A percentile compares a stretch with the other conserved stretches of the same genome.
Conservation (phyloP, 92 coral and sea anemone species). For the Actinernus sp. region DNA sequence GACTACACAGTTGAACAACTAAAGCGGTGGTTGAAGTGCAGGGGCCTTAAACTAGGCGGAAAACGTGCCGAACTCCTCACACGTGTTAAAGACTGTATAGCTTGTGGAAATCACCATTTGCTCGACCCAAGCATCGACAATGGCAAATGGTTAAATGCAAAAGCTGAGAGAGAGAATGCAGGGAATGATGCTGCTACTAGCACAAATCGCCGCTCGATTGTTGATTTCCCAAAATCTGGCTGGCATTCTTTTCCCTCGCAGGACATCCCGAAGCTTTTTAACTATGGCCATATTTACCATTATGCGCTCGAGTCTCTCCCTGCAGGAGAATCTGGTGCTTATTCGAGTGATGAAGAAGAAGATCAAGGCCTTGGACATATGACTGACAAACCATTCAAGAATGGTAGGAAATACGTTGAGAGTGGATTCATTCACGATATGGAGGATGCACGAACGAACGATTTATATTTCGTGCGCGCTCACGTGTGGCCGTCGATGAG, state of each 20-base stretch:
- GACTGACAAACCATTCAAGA: conserved; percentile 58
- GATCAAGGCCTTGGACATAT: conserved; percentile 54
- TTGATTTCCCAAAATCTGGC: conserved; percentile 16
- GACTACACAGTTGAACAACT: conserved; percentile 63
- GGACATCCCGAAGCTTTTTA: conserved; percentile 53
- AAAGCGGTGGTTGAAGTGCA: conserved; percentile 70
- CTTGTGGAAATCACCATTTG: conserved; percentile 14
- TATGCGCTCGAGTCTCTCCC: conserved; percentile 43
- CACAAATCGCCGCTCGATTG: conserved; percentile 5
- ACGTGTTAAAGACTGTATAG: conserved; percentile 34
- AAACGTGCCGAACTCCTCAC: conserved; percentile 38
- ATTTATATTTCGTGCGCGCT: conserved; percentile 50
- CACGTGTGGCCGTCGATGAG: conserved; percentile 75
- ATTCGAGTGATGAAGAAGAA: conserved; percentile 9
- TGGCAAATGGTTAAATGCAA: conserved; percentile 52
- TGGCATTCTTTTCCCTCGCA: conserved; percentile 50
- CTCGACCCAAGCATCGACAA: conserved; percentile 59
- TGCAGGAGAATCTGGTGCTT: not conserved
- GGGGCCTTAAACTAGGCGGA: conserved; percentile 59
- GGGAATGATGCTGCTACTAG: not conserved
- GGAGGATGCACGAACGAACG: conserved; percentile 17
- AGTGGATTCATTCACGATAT: conserved; percentile 58
- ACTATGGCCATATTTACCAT: conserved; percentile 64
- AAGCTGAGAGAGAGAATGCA: conserved; percentile 13
- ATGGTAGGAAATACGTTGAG: conserved; percentile 49